Percentiles rank a stretch among this genome's conserved stretches.
Conservation (phyloP, 2,113 vertebrate genomes). For the Uria lomvia region DNA sequence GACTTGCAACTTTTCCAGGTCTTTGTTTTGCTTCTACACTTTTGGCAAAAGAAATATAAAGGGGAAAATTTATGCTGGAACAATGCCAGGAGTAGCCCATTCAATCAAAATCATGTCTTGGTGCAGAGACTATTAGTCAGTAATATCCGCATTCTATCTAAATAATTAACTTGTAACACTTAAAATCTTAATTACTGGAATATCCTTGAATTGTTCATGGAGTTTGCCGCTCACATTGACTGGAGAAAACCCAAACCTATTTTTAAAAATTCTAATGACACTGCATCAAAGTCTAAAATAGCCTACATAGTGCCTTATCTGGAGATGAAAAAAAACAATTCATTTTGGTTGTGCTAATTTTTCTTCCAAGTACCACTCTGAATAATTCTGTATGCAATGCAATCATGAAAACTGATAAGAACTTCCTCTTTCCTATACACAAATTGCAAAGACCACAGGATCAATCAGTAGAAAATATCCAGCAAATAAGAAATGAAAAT, state of each 20-base stretch:
- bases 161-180: slow-evolving; percentile 54
- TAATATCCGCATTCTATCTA: slow-evolving; percentile 30
- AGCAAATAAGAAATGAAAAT: not conserved
- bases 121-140: slow-evolving; percentile 38
- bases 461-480: not conserved
- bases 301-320: not conserved
- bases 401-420: not conserved
- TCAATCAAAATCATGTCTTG: slow-evolving; percentile 57
- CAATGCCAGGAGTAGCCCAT: slow-evolving; percentile 5
- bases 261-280: not conserved
- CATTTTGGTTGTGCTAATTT: not conserved
- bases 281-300: not conserved
- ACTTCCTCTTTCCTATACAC: not conserved
- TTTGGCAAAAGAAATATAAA: slow-evolving; percentile 39
- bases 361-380: not conserved
- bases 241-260: not conserved
- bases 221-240: not conserved
- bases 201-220: slow-evolving; percentile 24
- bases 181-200: slow-evolving; percentile 12
- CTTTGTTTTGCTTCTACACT: slow-evolving; percentile 33
- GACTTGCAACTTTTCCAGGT: slow-evolving; percentile 5
- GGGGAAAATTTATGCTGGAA: slow-evolving; percentile 15
- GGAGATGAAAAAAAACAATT: not conserved
- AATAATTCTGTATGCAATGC: not conserved
- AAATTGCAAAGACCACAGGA: not conserved